phyloP scores from a whole-genome alignment of 2,888 invertebrate genomes.

The Halocaridina rubra region DNA sequence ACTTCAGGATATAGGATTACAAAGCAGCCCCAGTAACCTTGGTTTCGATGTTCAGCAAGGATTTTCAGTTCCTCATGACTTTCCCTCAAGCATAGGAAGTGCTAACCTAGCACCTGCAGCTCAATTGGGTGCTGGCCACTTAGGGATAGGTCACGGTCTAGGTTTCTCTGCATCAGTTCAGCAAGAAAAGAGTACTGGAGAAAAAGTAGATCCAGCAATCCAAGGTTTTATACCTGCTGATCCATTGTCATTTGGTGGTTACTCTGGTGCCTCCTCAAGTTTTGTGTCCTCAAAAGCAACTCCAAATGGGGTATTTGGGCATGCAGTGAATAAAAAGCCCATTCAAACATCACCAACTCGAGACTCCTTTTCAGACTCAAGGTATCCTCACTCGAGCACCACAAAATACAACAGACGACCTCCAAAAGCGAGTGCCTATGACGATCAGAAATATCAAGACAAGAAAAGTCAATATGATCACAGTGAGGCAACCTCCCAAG shows the following conservation, averaged over 20 bases:
- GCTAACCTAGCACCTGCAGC: not conserved
- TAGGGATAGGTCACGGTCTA: not conserved
- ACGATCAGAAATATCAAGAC: too few relatives aligned
- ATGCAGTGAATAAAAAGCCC: too few relatives aligned
- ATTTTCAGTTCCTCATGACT: not conserved
- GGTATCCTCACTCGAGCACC: too few relatives aligned
- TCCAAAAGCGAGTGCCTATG: too few relatives aligned
- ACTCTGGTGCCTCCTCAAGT: not conserved
- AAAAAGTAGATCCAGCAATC: not conserved
- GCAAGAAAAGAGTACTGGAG: not conserved
- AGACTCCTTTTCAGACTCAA: too few relatives aligned
- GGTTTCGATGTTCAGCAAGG: not conserved
- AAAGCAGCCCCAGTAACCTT: not conserved
- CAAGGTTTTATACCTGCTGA: not conserved
- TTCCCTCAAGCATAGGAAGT: not conserved
- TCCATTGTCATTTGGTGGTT: conserved; percentile 20
- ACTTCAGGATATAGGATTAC: not conserved
- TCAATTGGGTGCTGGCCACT: not conserved
- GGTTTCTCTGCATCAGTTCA: not conserved
- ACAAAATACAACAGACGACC: too few relatives aligned
- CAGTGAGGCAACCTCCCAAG: too few relatives aligned
- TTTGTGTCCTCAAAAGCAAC: not conserved
- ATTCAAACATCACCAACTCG: too few relatives aligned
- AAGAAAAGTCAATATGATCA: too few relatives aligned
- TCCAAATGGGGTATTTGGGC: too few relatives aligned